Evolutionary conservation across 2,888 invertebrate genomes (phyloP), one percentile per base, ranked within the genome.

Genomic region (Ceraclea dissimilis): DNA sequence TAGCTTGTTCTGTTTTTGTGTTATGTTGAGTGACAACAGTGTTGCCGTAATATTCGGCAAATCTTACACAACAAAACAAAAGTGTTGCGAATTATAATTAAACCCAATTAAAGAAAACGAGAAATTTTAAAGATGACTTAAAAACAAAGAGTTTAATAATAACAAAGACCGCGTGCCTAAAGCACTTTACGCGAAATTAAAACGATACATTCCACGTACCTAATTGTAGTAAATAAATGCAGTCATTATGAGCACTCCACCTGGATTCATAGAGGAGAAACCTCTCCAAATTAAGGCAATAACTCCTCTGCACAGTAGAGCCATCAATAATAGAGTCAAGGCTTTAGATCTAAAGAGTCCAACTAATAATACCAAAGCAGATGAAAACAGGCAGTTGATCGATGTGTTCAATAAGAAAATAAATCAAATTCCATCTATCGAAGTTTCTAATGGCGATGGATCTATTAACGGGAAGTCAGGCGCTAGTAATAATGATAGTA

Each of bases 281-380:
- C 59, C 49, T 16, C 33, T 20, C 2, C 21, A 33, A 22, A 10
- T 31, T n/a, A 59, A 39, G 43, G 56, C 33, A n/a, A 59, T 59
- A 34, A 56, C 46, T 34, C 54, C 56, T n/a, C 51, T 62, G 11
- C 60, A 58, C 31, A 52, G 60, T 44, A 62, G 58, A 51, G 62
- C 62, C 5, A 34, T 62, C 46, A 60, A 55, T 54, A 62, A 62
- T 47, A 52, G 62, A 21, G 56, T 58, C 10, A 62, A 56, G 20
- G 49, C 50, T 13, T 39, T 39, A 39, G 39, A 39, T 39, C 46
- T 57, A 10, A 59, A 59, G 31, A 16, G 33, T 20, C 21, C 17
- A 18, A 48, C 51, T 22, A 43, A 51, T n/a, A 20, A 22, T 22
- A 52, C 53, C 13, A 4, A 16, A 10, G 34, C n/a, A 11, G 52